Conservation (phyloP, 2,888 invertebrate genomes). For the Cancer borealis region DNA sequence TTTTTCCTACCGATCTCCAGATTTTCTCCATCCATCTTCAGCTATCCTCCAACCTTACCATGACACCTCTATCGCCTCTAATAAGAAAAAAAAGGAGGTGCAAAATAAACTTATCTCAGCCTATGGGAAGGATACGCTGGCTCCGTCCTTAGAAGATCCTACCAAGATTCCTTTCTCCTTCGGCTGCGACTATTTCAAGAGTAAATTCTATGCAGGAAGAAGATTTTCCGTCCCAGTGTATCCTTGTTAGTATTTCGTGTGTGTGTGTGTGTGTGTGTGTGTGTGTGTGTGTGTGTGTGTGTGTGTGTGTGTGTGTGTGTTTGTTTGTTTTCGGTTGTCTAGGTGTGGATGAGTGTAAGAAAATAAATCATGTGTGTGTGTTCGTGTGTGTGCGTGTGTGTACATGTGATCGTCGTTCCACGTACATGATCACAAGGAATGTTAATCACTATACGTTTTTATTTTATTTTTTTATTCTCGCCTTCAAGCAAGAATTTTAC, state of each 20-base stretch:
- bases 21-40: too few relatives aligned
- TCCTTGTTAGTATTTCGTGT: background rate
- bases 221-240: background rate
- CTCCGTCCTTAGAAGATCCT: too few relatives aligned
- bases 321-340: background rate
- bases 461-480: background rate
- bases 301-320: background rate
- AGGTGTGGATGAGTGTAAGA: background rate
- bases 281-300: too few relatives aligned
- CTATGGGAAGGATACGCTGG: too few relatives aligned
- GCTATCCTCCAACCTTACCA: too few relatives aligned
- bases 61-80: too few relatives aligned
- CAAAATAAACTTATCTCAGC: too few relatives aligned
- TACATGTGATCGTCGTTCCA: background rate
- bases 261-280: too few relatives aligned
- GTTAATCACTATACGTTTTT: background rate
- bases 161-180: too few relatives aligned
- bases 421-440: background rate
- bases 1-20: too few relatives aligned
- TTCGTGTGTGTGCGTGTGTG: background rate
- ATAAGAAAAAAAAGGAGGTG: too few relatives aligned
- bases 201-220: background rate
- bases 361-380: background rate
- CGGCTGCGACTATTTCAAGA: background rate
- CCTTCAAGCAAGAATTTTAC: background rate